Conservation (phyloP, 2,888 invertebrate genomes). For the Polydrusus tereticollis region DNA sequence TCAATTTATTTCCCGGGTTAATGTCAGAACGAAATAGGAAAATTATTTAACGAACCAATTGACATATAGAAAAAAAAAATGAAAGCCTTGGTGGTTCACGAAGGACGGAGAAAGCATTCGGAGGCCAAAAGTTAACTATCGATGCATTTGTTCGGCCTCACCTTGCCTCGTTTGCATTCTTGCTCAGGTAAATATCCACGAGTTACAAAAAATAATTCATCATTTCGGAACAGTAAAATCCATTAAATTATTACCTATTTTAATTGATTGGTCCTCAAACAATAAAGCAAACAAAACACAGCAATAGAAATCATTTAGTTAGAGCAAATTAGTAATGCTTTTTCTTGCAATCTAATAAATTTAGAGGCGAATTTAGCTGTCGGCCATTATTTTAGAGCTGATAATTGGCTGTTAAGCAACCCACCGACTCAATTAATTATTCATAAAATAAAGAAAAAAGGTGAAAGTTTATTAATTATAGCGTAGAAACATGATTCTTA, state of each 20-base stretch:
- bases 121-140: too few species aligned
- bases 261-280: neutral
- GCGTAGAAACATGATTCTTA: slow-evolving; percentile 1
- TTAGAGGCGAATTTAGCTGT: slow-evolving; percentile 21
- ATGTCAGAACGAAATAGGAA: too few species aligned
- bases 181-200: too few species aligned
- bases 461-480: slow-evolving; percentile 26
- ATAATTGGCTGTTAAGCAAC: slow-evolving; percentile 37
- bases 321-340: neutral
- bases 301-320: neutral
- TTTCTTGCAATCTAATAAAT: slow-evolving; percentile 23
- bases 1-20: too few species aligned
- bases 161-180: too few species aligned
- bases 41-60: too few species aligned
- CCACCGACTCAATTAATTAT: slow-evolving; percentile 32
- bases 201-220: too few species aligned
- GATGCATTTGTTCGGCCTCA: too few species aligned
- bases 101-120: too few species aligned
- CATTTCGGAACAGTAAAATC: too few species aligned
- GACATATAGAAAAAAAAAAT: too few species aligned
- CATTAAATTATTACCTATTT: neutral
- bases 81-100: too few species aligned
- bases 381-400: slow-evolving; percentile 27
- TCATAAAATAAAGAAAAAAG: slow-evolving; percentile 25
- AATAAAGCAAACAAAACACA: neutral